A percentile compares a stretch with the other conserved stretches of the same genome.
phyloP scores from a whole-genome alignment of 1,140 invertebrate genomes.

The Halictus rubicundus region DNA sequence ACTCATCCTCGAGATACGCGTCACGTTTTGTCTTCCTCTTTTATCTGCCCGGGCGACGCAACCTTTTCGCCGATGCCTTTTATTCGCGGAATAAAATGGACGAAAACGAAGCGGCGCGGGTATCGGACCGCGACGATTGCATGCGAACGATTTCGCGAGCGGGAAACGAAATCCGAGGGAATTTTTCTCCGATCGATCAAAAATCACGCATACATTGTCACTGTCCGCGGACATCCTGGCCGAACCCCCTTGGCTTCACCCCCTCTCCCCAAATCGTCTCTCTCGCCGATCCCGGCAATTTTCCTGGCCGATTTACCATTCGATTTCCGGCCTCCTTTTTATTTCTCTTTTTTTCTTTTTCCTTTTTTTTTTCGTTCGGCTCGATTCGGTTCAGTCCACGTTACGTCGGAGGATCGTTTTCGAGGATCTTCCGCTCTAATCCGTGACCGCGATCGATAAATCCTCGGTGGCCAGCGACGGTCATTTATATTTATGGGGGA shows the following conservation, averaged over 20 bases:
- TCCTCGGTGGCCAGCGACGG: conserved; percentile 26
- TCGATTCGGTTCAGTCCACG: not conserved
- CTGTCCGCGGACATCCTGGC: no score
- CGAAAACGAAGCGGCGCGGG: not conserved
- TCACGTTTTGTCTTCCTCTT: not conserved
- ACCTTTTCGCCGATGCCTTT: not conserved
- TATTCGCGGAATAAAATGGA: not conserved
- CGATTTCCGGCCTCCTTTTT: conserved; percentile 34
- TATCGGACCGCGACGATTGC: conserved; percentile 1
- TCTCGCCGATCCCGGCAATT: conserved; percentile 23
- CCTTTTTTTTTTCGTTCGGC: conserved; percentile 14
- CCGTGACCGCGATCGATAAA: conserved; percentile 45
- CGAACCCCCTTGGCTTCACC: no score
- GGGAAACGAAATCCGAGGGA: not conserved
- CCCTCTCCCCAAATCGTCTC: not conserved
- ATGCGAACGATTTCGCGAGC: not conserved
- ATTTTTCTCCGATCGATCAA: conserved; percentile 20
- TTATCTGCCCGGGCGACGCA: not conserved
- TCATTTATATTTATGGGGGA: conserved; percentile 63
- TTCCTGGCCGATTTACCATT: conserved; percentile 39
- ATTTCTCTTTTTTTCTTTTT: conserved; percentile 3
- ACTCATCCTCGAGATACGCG: not conserved
- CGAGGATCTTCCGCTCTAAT: conserved; percentile 40
- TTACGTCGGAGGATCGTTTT: conserved; percentile 18
- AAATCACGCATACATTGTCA: conserved; percentile 20